Conservation (phyloP, 2,888 invertebrate species). For the Scaptomyza tumidula region DNA sequence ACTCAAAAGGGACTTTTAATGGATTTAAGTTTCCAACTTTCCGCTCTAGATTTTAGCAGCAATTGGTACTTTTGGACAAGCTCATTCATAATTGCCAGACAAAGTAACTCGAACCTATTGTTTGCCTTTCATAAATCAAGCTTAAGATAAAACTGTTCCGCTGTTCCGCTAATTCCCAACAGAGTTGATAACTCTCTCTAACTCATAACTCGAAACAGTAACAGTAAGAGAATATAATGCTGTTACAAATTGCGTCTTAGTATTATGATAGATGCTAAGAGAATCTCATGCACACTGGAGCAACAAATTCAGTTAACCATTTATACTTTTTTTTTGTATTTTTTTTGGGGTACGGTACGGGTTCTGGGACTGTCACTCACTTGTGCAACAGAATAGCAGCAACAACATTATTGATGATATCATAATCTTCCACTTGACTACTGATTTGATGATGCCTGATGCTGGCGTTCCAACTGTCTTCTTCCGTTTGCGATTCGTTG, state of each 20-base stretch:
- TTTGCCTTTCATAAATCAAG: conserved; percentile 29
- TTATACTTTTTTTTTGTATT: conserved; percentile 7
- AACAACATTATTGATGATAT: conserved; percentile 83
- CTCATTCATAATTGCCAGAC: conserved; percentile 12
- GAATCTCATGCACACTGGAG: background rate
- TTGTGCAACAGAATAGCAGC: conserved; percentile 81
- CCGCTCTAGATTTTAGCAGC: background rate
- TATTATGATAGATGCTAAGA: conserved; percentile 26
- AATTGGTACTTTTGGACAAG: conserved; percentile 1
- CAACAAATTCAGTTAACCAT: conserved; percentile 39
- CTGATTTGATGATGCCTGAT: conserved; percentile 72
- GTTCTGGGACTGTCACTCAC: conserved; percentile 73
- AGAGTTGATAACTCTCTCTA: conserved; percentile 25
- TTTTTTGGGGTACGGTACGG: conserved; percentile 12
- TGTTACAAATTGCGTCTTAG: conserved; percentile 22
- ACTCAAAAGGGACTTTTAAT: background rate
- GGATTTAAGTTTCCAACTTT: background rate
- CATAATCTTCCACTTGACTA: conserved; percentile 84
- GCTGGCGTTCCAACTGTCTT: conserved; percentile 72
- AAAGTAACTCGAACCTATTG: background rate
- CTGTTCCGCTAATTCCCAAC: conserved; percentile 19
- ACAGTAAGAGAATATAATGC: conserved; percentile 2
- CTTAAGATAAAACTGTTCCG: conserved; percentile 23
- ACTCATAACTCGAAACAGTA: conserved; percentile 22
- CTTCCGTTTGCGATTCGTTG: conserved; percentile 72